A percentile compares a stretch with the other conserved stretches of the same genome.
Conservation (phyloP, 2,113 vertebrate genomes). For the Aleadryas rufinucha region DNA sequence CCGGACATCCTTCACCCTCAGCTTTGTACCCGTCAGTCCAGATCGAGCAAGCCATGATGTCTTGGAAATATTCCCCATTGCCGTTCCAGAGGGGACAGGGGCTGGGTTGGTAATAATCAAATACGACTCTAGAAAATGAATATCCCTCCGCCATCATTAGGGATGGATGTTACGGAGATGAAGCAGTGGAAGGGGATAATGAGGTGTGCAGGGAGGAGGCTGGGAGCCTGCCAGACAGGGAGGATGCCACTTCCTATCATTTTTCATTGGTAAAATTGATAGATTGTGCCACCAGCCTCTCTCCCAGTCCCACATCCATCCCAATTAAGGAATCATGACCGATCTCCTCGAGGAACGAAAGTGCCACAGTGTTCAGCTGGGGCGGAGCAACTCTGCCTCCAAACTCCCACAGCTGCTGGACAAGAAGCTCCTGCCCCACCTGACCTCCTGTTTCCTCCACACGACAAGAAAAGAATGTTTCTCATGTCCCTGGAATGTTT, state of each 20-base stretch:
- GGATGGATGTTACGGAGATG: not conserved
- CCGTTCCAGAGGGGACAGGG: not conserved
- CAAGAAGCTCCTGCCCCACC: not conserved
- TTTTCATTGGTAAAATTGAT: conserved; percentile 12
- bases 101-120: not conserved
- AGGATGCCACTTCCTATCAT: conserved; percentile 13
- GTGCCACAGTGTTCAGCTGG: not conserved
- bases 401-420: not conserved
- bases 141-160: not conserved
- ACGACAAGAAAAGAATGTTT: not conserved
- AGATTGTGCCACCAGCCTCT: not conserved
- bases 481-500: not conserved
- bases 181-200: conserved; percentile 2
- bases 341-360: not conserved
- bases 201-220: conserved; percentile 2
- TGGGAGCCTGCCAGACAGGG: not conserved
- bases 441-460: fast-evolving
- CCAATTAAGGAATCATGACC: not conserved
- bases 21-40: not conserved
- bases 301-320: not conserved
- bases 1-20: not conserved
- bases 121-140: not conserved
- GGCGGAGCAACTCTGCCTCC: not conserved
- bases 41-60: not conserved
- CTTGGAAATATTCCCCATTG: not conserved